Conservation (phyloP, 2,113 vertebrate genomes). For the Sebastes fasciatus region DNA sequence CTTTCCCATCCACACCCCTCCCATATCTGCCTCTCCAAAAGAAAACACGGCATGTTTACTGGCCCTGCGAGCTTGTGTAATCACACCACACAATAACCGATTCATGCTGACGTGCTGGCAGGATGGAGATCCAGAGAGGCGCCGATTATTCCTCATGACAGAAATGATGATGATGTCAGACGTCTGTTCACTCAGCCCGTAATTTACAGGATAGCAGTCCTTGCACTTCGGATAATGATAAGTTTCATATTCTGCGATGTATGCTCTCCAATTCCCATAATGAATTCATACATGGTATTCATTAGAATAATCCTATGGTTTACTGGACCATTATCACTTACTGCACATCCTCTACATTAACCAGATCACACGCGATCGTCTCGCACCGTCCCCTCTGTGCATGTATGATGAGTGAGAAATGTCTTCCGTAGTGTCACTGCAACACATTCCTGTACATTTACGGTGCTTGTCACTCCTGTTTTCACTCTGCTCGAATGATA, state of each 20-base stretch:
- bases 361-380: not conserved
- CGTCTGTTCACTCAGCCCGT: not conserved
- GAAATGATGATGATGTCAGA: slow-evolving; percentile 23
- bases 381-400: not conserved
- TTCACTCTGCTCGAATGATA: not conserved
- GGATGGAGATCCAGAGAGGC: slow-evolving; percentile 22
- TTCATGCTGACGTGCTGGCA: slow-evolving; percentile 41
- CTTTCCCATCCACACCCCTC: slow-evolving; percentile 28
- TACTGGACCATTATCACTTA: slow-evolving; percentile 6
- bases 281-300: slow-evolving; percentile 18
- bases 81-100: slow-evolving; percentile 53
- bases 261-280: not conserved
- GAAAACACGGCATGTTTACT: slow-evolving; percentile 59
- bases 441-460: slow-evolving; percentile 6
- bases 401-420: slow-evolving; percentile 4
- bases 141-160: slow-evolving; percentile 32
- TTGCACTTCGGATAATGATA: slow-evolving; percentile 10
- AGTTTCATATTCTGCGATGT: not conserved
- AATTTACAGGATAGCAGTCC: slow-evolving; percentile 26
- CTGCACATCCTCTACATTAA: not conserved
- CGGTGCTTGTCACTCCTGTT: not conserved
- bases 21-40: slow-evolving; percentile 42
- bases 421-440: not conserved
- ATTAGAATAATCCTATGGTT: slow-evolving; percentile 9
- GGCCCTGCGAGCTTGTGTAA: slow-evolving; percentile 39